Evolutionary conservation across 2,888 invertebrate genomes (phyloP), one percentile per base, ranked within the genome.

Genomic region (Auanema freiburgensis): DNA sequence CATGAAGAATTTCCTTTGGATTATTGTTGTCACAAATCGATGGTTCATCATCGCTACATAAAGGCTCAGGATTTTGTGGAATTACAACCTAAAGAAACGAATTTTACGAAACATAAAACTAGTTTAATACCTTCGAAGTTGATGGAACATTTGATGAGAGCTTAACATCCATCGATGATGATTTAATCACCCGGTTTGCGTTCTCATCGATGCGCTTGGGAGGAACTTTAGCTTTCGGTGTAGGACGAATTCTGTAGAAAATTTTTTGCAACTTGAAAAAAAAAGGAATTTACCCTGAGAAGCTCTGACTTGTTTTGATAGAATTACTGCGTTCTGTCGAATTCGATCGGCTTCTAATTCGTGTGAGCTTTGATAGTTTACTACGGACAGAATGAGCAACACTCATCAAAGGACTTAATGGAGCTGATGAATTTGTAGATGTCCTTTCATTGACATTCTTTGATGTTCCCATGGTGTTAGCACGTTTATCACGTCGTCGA

Each of bases 301-400:
- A 72, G 51, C 69, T 69, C 44, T 72, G 69, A 54, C 67, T 67
- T 12, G 64, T 63, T 25, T 68, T 67, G 44, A 72, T 69, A 41
- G 52, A 52, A 52, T 18, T 52, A 18, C 18, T n/a, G n/a, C 23
- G 21, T 24, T 52, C 52, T 18, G 46, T 46, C 5, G 18, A 18
- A 11, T 46, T 46, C 11, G 16, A 16, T 46, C 46, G 46, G 40
- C 65, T 62, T 49, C 65, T 64, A 49, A 70, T 42, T 18, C 67
- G 57, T 5, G 69, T 72, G 54, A 72, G 61, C 56, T 66, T 66
- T 5, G 62, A 66, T 14, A 74, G 56, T 56, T 74, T 74, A 55
- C 56, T 69, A 56, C 76, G 67, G 41, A 81, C 80, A 25, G 78
- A 74, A 57, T 79, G 80, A 42, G 81, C 81, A 63, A 82, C 78